Evolutionary conservation across 2,797 vertebrate genomes (phyloP).

Genomic region (Hafferia zeledoni): DNA sequence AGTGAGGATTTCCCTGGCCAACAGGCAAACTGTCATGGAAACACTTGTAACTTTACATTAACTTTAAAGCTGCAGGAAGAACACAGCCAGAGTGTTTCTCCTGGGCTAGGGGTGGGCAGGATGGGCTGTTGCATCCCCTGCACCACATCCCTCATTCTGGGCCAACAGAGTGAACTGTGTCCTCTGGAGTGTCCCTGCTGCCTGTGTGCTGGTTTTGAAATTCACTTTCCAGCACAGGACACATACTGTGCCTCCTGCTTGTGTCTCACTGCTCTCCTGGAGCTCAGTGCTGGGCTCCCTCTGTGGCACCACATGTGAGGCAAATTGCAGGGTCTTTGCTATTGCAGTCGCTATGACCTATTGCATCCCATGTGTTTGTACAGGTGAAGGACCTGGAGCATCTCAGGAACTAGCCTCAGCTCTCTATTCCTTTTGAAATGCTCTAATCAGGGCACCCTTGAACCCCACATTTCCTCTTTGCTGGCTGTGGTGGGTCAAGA

Average conservation of each 20-base stretch:
- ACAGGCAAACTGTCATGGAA: neutral
- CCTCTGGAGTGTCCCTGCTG: neutral
- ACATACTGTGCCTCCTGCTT: neutral
- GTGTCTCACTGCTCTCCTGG: neutral
- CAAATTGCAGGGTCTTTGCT: neutral
- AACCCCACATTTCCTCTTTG: neutral
- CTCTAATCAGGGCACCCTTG: neutral
- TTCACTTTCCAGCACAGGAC: neutral
- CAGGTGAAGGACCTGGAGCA: neutral
- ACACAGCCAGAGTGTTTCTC: neutral
- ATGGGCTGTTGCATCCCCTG: neutral
- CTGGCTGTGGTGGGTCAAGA: neutral
- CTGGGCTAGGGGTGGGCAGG: neutral
- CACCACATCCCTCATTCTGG: neutral
- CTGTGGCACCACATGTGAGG: neutral
- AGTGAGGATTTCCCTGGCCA: neutral
- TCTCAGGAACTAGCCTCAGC: neutral
- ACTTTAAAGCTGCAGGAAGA: neutral
- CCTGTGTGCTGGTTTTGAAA: neutral
- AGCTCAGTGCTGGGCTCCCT: neutral
- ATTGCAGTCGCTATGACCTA: neutral
- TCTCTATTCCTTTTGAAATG: neutral
- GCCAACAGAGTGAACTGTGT: neutral
- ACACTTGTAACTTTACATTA: neutral
- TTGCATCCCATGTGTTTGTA: accelerated